Base-by-base conservation (phyloP, 2,888 invertebrate genomes). In the Elmis aenea region DNA sequence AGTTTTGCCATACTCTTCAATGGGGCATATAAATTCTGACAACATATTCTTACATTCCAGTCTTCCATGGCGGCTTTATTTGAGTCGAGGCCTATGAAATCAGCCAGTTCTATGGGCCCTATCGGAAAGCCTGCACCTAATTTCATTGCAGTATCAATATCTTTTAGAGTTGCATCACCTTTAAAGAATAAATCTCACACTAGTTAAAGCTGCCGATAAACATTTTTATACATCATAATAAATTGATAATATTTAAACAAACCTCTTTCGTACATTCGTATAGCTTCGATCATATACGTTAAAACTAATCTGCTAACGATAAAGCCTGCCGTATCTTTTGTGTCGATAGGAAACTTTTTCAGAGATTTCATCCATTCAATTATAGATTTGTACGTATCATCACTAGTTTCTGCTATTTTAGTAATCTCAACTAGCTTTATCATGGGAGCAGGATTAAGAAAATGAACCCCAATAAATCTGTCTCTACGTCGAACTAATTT, bases 301-400 rank as follows among this genome's bases (percentile, higher is more conserved):
- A 89, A 83, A 30, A 93, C 71, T 23, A 93, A 72, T 20, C 92
- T 72, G 67, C 93, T 93, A 15, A 93, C 92, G 44, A 93, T 87
- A 65, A 93, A 93, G 2, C 93, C 93, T 14, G 90, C 89, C 0
- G 90, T 91, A 62, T 93, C 92, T 70, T 89, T 90, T 68, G 90
- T 90, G 1, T 84, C 81, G 51, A 93, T 86, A 50, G 88, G 85
- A 6, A 78, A 79, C 70, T 92, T 92, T 21, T 88, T 89, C 31
- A 92, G 72, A 0, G 79, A 67, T 67, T 85, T 82, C 28, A 89
- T 90, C 81, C 87, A 92, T 23, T 74, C 77, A 73, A 85, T 75
- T 68, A 90, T 74, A 21, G 74, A 63, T 34, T 76, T 62, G 62
- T 82, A 87, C 0, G 89, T 87, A 15, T 75, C 80, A 24, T 88